Percentiles rank a stretch among this genome's conserved stretches.
phyloP scores from a whole-genome alignment of 2,113 vertebrate species.

The Rynchops niger region DNA sequence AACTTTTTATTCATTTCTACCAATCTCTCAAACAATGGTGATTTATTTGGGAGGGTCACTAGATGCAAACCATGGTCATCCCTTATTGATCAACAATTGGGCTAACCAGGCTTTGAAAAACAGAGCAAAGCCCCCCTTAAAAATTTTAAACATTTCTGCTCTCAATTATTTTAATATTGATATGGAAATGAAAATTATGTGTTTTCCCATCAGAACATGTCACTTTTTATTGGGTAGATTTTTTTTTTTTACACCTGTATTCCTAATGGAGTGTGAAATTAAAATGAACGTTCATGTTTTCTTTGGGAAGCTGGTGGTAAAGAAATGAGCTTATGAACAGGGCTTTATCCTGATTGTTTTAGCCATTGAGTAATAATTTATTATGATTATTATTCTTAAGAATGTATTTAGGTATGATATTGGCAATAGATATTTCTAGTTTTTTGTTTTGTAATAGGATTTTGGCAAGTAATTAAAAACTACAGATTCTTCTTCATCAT shows the following conservation, averaged over 20 bases:
- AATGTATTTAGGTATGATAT: background rate
- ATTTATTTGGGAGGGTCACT: background rate
- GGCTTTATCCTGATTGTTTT: background rate
- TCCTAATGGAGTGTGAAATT: constrained; percentile 24
- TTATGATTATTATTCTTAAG: background rate
- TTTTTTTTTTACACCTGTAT: constrained; percentile 27
- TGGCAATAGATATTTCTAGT: background rate
- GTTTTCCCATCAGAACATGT: background rate
- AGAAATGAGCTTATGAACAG: background rate
- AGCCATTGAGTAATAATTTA: background rate
- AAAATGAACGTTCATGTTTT: background rate
- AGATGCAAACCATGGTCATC: background rate
- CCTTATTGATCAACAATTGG: background rate
- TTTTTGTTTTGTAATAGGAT: background rate
- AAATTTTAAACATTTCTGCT: background rate
- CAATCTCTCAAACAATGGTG: background rate
- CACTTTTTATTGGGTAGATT: background rate
- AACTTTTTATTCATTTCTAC: background rate
- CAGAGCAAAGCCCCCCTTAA: background rate
- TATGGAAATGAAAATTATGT: background rate
- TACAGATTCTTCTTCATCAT: background rate
- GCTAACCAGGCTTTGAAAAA: background rate
- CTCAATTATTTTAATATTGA: background rate
- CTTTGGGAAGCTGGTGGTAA: background rate
- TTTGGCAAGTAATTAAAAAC: background rate